Evolutionary conservation across 2,797 vertebrate species (phyloP), one percentile per base, ranked within the genome.

Genomic region (Phrynocephalus vlangalii): DNA sequence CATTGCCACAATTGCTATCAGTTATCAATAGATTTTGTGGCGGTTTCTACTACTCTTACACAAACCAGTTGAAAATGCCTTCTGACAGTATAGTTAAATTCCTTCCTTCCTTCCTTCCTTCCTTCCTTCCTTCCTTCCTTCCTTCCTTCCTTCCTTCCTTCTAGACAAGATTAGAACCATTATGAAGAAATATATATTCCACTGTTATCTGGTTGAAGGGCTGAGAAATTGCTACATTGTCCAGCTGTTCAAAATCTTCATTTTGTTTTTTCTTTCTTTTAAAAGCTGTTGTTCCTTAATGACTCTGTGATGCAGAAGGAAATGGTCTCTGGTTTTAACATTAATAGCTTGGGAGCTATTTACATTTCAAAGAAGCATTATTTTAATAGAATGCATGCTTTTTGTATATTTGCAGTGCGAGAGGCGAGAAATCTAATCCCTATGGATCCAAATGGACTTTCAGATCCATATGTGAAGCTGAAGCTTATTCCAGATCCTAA

Each of bases 401-500:
- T 88, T 95, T 95, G 6, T 88, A 82, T 89, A 33, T 93, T 91
- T 90, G 44, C 93, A 99, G 99, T 99, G 90, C 97, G 98, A 84
- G 99, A 99, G 87, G 98, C 98, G 82, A 98, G 98, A 92, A 99
- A 99, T 94, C 96, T 99, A 85, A 99, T 99, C 95, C 99, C 99
- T 28, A 99, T 99, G 99, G 99, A 99, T 95, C 99, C 99, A 28
- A 99, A 99, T 26, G 98, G 99, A 79, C 97, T 98, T 89, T 99
- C 98, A 63, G 99, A 99, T 92, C 99, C 99, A 0, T 99, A 99
- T 0, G 98, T 99, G 77, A 99, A 99, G 95, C 98, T 99, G 94
- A 99, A 99, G 92, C 98, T 99, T 90, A 99, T 99, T 94, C 99
- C 99, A 7, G 99, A 99, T 91, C 99, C 99, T 66, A 99, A 99